Conservation (phyloP, 2,113 vertebrate genomes). For the Turnix velox region DNA sequence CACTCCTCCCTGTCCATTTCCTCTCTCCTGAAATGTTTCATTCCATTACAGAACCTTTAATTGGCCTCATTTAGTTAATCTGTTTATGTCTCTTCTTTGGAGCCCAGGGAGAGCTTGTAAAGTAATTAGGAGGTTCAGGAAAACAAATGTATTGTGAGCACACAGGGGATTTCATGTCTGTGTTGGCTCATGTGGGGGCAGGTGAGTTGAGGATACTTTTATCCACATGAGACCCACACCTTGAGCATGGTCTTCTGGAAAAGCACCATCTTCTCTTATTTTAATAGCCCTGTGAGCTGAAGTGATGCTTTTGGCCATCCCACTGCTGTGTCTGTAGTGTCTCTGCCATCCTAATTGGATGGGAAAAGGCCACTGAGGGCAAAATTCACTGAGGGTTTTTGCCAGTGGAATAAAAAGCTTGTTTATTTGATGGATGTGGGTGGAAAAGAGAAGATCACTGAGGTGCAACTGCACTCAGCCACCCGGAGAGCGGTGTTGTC, state of each 20-base stretch:
- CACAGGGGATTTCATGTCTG: neutral
- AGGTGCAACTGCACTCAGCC: neutral
- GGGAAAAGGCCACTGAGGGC: neutral
- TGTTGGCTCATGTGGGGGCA: neutral
- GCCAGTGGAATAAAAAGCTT: neutral
- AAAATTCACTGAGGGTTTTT: neutral
- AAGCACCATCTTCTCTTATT: neutral
- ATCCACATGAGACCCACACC: accelerated
- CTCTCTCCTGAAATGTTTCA: constrained; percentile 61
- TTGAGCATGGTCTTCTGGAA: neutral
- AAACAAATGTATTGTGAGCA: constrained; percentile 2
- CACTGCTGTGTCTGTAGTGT: neutral
- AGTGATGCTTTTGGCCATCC: accelerated
- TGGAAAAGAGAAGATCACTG: neutral
- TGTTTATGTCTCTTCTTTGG: constrained; percentile 68
- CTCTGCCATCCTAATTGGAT: neutral
- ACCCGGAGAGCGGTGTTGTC: neutral
- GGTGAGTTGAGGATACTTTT: neutral
- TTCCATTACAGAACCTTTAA: constrained; percentile 72
- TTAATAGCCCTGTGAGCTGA: neutral
- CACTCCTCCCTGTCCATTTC: neutral
- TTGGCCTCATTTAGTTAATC: constrained; percentile 72
- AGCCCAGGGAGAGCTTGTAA: constrained; percentile 65
- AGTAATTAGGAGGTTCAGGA: constrained; percentile 66
- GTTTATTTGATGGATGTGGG: neutral